Evolutionary conservation across 1,140 invertebrate genomes (phyloP).

Genomic region (Scaptomyza pallida): DNA sequence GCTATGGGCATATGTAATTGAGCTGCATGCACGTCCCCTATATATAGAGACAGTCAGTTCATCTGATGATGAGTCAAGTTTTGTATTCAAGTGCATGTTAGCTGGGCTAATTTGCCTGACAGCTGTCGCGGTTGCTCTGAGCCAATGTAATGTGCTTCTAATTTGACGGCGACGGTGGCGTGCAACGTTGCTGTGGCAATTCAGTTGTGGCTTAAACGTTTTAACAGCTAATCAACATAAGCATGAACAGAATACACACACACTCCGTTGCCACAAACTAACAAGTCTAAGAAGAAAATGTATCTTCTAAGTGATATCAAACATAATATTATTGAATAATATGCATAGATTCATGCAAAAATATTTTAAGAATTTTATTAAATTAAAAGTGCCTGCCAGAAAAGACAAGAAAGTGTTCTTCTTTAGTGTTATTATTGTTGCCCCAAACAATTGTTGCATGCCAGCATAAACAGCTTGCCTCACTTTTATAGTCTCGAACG

Average conservation of each 20-base stretch:
- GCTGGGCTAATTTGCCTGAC: constrained; percentile 50
- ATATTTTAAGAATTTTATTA: not conserved
- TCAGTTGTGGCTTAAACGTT: constrained; percentile 44
- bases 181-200: constrained; percentile 28
- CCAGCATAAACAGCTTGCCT: constrained; percentile 3
- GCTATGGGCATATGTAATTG: constrained; percentile 59
- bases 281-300: not conserved
- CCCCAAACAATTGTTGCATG: constrained; percentile 31
- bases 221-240: constrained; percentile 55
- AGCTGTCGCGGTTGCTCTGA: constrained; percentile 39
- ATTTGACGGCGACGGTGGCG: constrained; percentile 20
- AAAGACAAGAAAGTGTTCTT: too few species aligned
- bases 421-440: not conserved
- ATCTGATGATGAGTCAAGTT: constrained; percentile 29
- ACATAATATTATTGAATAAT: too few species aligned
- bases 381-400: not conserved
- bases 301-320: too few species aligned
- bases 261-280: not conserved
- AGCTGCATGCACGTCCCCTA: constrained; percentile 46
- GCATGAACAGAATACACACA: constrained; percentile 2
- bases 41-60: constrained; percentile 15
- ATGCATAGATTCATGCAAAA: too few species aligned
- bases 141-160: constrained; percentile 25
- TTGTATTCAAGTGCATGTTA: constrained; percentile 48
- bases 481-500: constrained; percentile 21